These are phyloP conservation scores for Mungos mungo DNA, from an alignment of 2,113 vertebrate genomes.

Conservation along the genomic window DNA sequence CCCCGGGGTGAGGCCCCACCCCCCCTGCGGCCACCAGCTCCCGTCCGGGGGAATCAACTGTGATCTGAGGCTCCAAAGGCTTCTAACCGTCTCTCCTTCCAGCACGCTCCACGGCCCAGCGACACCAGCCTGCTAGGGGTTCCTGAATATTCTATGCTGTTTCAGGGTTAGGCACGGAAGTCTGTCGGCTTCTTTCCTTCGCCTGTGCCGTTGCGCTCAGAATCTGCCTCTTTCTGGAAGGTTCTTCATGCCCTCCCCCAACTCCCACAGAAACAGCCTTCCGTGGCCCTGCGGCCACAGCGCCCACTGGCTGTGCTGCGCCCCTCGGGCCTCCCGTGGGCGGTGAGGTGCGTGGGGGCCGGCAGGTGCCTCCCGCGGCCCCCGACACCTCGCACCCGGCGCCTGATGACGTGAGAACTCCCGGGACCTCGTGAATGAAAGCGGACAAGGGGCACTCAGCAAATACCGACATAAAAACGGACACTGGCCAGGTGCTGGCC, in stretches of 20 bases:
- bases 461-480: not conserved
- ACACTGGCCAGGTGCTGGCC: not conserved
- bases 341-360: not conserved
- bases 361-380: no score
- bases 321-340: not conserved
- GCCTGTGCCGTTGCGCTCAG: accelerated
- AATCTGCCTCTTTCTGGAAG: not conserved
- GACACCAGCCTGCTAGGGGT: not conserved
- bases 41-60: not conserved
- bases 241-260: not conserved
- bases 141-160: accelerated
- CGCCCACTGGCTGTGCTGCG: not conserved
- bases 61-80: not conserved
- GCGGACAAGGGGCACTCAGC: not conserved
- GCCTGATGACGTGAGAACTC: no score
- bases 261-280: not conserved
- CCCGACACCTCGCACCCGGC: not conserved
- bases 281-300: accelerated
- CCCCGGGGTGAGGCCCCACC: no score
- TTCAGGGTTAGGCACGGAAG: accelerated
- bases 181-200: not conserved
- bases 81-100: not conserved
- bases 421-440: accelerated
- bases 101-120: not conserved
- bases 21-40: not conserved